These are phyloP conservation scores for Melieria picta DNA, from an alignment of 2,888 invertebrate genomes.

Conservation along the genomic window DNA sequence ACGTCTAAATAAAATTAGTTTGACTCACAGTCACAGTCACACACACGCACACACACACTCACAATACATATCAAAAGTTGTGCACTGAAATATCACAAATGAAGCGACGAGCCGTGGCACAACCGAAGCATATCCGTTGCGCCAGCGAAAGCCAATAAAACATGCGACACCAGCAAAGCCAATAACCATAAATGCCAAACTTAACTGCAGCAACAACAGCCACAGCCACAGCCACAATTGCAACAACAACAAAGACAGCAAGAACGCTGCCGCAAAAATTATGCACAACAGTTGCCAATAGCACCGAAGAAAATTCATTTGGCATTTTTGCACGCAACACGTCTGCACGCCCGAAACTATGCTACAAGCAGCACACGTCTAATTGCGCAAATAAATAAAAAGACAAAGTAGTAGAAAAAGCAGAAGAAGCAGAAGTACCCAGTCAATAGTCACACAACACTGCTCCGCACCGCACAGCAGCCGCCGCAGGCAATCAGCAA, in stretches of 20 bases:
- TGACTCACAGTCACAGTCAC: slow-evolving; percentile 14
- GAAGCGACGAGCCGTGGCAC: slow-evolving; percentile 9
- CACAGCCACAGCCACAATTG: slow-evolving; percentile 37
- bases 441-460: too few species aligned
- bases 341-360: slow-evolving; percentile 15
- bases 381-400: slow-evolving; percentile 25
- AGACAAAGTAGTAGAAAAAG: not conserved
- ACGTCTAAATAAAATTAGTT: slow-evolving; percentile 7
- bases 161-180: not conserved
- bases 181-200: not conserved
- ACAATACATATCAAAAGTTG: slow-evolving; percentile 16
- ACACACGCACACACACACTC: slow-evolving; percentile 6
- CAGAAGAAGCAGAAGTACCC: not conserved
- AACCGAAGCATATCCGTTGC: not conserved
- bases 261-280: slow-evolving; percentile 11
- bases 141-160: not conserved
- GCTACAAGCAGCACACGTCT: not conserved
- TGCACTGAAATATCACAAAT: slow-evolving; percentile 25
- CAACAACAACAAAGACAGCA: slow-evolving; percentile 18
- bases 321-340: not conserved
- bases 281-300: not conserved
- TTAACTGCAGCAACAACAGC: slow-evolving; percentile 35
- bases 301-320: not conserved
- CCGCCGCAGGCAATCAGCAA: not conserved
- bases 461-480: too few species aligned